phyloP scores from a whole-genome alignment of 2,797 vertebrate genomes.

The Acestrorhynchus altus region DNA sequence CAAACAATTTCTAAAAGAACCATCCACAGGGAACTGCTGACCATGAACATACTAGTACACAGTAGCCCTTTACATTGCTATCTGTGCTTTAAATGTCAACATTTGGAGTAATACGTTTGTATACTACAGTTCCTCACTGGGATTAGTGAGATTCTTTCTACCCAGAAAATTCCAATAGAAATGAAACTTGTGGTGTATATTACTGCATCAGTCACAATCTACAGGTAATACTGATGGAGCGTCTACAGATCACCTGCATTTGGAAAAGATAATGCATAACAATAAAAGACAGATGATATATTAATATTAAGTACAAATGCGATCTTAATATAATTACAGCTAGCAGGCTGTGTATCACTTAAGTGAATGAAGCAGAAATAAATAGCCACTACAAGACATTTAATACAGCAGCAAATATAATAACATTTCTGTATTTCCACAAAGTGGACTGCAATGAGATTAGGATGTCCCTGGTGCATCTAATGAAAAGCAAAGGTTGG shows the following conservation, averaged over 20 bases:
- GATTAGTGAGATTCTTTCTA: not conserved
- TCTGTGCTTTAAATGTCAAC: too few relatives aligned
- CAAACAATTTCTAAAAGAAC: too few relatives aligned
- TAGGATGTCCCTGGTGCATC: conserved; percentile 78
- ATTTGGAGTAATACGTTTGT: too few relatives aligned
- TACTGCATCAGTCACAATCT: conserved; percentile 21
- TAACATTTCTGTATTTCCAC: conserved; percentile 82
- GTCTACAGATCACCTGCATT: conserved; percentile 26
- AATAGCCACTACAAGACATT: conserved; percentile 80
- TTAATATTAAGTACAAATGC: conserved; percentile 74
- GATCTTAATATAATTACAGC: conserved; percentile 81
- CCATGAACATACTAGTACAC: too few relatives aligned
- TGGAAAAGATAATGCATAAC: conserved; percentile 59
- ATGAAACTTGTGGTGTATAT: not conserved
- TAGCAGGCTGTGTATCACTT: conserved; percentile 77
- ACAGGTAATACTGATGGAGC: conserved; percentile 32
- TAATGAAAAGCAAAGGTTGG: conserved; percentile 78
- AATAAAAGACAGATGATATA: conserved; percentile 78
- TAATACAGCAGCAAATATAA: conserved; percentile 80
- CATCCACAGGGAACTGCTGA: too few relatives aligned
- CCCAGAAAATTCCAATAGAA: not conserved
- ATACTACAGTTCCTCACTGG: too few relatives aligned
- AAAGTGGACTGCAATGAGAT: conserved; percentile 84
- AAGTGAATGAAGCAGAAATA: conserved; percentile 82
- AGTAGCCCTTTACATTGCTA: too few relatives aligned